phyloP scores from a whole-genome alignment of 2,888 invertebrate species.

The Lithophane semibrunnea region DNA sequence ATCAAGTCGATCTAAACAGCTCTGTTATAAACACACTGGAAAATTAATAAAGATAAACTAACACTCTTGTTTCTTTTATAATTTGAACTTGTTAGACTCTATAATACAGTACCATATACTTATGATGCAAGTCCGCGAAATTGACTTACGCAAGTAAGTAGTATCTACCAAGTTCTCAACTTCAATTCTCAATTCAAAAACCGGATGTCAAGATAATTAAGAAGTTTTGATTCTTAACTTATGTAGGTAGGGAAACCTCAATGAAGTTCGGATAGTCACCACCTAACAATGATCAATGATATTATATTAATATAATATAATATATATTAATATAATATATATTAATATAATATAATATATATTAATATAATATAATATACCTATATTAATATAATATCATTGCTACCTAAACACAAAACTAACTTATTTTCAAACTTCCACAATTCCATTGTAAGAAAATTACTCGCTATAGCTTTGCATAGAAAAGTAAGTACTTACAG shows the following conservation, averaged over 20 bases:
- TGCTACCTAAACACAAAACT: background rate
- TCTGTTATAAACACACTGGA: background rate
- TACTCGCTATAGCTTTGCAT: conserved; percentile 8
- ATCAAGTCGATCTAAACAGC: background rate
- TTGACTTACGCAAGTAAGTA: too few species aligned
- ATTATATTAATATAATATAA: too few species aligned
- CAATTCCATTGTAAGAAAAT: conserved; percentile 1
- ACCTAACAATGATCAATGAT: too few species aligned
- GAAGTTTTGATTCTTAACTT: background rate
- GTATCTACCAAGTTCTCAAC: too few species aligned
- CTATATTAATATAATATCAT: too few species aligned
- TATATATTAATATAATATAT: too few species aligned
- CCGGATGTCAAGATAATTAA: background rate
- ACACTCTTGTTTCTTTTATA: background rate
- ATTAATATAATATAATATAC: too few species aligned
- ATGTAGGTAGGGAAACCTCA: background rate
- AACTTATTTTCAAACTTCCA: background rate
- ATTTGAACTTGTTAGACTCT: background rate
- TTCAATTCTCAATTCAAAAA: background rate
- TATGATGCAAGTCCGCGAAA: background rate
- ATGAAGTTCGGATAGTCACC: background rate
- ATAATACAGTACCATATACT: too few species aligned
- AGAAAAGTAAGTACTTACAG: conserved; percentile 57
- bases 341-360: too few species aligned
- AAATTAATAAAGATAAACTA: background rate